Evolutionary conservation across 37 sponge, comb jelly and placozoan genomes (phyloP).

Genomic region (Haliclona indistincta): DNA sequence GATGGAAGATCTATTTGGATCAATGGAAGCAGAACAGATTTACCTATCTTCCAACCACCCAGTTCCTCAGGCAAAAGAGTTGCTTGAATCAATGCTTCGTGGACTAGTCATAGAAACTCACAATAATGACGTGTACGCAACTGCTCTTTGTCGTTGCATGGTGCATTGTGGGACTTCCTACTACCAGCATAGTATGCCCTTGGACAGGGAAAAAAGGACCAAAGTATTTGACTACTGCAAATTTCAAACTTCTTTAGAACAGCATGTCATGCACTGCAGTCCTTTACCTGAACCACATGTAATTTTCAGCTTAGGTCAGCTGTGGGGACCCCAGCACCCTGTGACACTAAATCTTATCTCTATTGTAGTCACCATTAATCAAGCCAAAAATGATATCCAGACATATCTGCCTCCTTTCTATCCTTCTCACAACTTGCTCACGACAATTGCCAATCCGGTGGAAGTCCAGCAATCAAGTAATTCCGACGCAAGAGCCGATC

Average conservation of each 20-base stretch:
- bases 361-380: conserved; percentile 50
- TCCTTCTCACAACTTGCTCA: conserved; percentile 17
- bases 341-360: conserved; percentile 58
- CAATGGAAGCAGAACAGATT: conserved; percentile 14
- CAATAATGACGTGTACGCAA: conserved; percentile 56
- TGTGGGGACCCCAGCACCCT: conserved; percentile 74
- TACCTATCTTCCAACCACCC: conserved; percentile 48
- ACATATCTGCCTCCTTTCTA: conserved; percentile 15
- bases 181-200: conserved; percentile 8
- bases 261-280: conserved; percentile 21
- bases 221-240: conserved; percentile 72
- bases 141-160: conserved; percentile 34
- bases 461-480: conserved; percentile 23
- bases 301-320: conserved; percentile 73
- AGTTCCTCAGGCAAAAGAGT: conserved; percentile 12
- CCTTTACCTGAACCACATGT: conserved; percentile 56
- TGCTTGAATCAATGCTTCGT: conserved; percentile 52
- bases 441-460: conserved; percentile 25
- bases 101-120: conserved; percentile 48
- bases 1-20: conserved; percentile 16
- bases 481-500: conserved; percentile 39
- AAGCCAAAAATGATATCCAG: conserved; percentile 49
- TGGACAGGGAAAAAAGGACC: conserved; percentile 30
- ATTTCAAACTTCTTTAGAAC: conserved; percentile 52
- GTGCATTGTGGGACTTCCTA: conserved; percentile 47